Conservation (phyloP, 2,113 vertebrate genomes). For the Coregonus clupeaformis region DNA sequence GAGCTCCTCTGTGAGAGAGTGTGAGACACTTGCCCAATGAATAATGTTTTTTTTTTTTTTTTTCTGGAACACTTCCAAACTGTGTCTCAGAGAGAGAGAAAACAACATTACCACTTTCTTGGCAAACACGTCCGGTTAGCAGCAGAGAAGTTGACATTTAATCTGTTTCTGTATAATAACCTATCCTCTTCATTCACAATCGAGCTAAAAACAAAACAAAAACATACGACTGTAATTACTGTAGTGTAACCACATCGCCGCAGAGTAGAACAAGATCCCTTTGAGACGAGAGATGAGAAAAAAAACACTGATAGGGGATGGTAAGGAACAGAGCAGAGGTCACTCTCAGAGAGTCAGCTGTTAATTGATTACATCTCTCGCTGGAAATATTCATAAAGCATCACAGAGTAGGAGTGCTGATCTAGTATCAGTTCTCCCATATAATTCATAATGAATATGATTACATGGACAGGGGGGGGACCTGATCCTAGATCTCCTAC, state of each 20-base stretch:
- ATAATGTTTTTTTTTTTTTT: too few relatives aligned
- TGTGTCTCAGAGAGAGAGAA: conserved; percentile 35
- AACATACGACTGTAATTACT: conserved; percentile 56
- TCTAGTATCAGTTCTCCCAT: too few relatives aligned
- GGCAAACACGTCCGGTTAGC: conserved; percentile 47
- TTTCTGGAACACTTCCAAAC: conserved; percentile 64
- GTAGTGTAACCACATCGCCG: conserved; percentile 58
- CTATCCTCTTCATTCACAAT: conserved; percentile 63
- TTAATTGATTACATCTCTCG: conserved; percentile 58
- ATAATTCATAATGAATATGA: too few relatives aligned
- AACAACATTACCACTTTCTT: conserved; percentile 63
- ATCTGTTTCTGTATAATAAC: conserved; percentile 66
- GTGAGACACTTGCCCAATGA: conserved; percentile 49
- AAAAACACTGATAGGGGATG: conserved; percentile 42
- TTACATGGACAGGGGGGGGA: too few relatives aligned
- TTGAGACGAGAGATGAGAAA: conserved; percentile 51
- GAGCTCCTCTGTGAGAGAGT: conserved; percentile 2
- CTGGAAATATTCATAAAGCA: neutral
- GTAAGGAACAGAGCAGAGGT: conserved; percentile 42
- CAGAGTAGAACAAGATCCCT: conserved; percentile 53
- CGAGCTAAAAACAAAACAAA: conserved; percentile 49
- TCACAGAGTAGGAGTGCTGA: too few relatives aligned
- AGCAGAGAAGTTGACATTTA: conserved; percentile 26
- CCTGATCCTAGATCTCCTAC: too few relatives aligned
- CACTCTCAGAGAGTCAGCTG: conserved; percentile 29